Evolutionary conservation across 2,888 invertebrate genomes (phyloP).

Genomic region (Nomada lathburiana): DNA sequence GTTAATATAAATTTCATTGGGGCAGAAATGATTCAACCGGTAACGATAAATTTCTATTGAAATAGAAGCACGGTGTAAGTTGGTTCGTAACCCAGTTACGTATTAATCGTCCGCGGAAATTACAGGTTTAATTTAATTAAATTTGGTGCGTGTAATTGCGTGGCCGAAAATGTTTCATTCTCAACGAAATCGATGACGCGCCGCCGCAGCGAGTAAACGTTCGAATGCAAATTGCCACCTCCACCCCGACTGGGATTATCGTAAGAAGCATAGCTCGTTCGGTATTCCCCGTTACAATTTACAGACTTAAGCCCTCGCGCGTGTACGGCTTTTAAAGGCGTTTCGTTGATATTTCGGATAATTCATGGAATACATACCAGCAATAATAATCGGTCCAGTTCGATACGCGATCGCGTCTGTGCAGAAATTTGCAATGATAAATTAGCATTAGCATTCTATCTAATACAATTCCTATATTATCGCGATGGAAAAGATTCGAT

Average conservation of each 20-base stretch:
- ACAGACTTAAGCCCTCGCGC: not conserved
- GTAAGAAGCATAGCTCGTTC: constrained; percentile 16
- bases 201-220: not conserved
- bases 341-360: not conserved
- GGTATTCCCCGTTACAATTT: constrained; percentile 20
- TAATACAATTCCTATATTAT: too few relatives aligned
- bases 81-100: constrained; percentile 1
- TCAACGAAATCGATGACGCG: not conserved
- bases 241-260: constrained; percentile 4
- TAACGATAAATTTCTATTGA: constrained; percentile 20
- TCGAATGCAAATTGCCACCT: not conserved
- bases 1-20: constrained; percentile 31
- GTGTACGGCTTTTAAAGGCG: not conserved
- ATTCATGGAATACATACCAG: too few relatives aligned
- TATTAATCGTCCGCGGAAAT: constrained; percentile 43
- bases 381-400: too few relatives aligned
- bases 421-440: too few relatives aligned
- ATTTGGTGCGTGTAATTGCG: constrained; percentile 32
- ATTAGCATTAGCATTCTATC: too few relatives aligned
- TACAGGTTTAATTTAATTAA: constrained; percentile 38
- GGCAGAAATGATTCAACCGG: constrained; percentile 34
- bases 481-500: too few relatives aligned
- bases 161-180: constrained; percentile 20
- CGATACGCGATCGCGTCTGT: too few relatives aligned
- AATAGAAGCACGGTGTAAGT: constrained; percentile 29